Conservation (phyloP, 1,140 invertebrate species). For the Berghia stephanieae region DNA sequence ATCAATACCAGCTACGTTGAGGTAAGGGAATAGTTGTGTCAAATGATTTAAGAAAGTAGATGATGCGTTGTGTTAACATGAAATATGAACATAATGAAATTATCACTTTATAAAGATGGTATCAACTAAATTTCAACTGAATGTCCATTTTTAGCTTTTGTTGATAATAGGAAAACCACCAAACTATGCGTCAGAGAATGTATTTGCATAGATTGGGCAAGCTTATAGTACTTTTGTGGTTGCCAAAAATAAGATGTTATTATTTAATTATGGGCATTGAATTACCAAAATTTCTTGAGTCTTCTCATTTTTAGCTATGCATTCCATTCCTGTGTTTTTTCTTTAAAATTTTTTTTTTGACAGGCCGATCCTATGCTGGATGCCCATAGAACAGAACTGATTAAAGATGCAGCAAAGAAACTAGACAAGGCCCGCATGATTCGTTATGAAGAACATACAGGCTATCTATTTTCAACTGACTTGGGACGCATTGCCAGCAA, state of each 20-base stretch:
- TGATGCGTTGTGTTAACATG: too few species aligned
- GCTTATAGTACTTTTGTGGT: too few species aligned
- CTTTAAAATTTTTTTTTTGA: constrained; percentile 33
- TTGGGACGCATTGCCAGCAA: constrained; percentile 95
- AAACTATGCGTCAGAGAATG: too few species aligned
- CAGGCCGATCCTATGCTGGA: constrained; percentile 83
- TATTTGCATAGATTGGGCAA: too few species aligned
- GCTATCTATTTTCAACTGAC: constrained; percentile 83
- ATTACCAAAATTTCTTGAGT: neutral
- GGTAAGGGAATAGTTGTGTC: too few species aligned
- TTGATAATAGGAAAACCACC: too few species aligned
- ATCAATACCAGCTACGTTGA: constrained; percentile 76
- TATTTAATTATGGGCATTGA: neutral
- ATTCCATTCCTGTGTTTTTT: neutral
- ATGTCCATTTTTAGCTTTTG: too few species aligned
- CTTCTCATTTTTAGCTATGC: neutral
- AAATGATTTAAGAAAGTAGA: too few species aligned
- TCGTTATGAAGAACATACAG: constrained; percentile 84
- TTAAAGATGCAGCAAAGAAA: constrained; percentile 81
- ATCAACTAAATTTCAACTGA: too few species aligned
- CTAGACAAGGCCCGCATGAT: constrained; percentile 96
- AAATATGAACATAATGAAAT: too few species aligned
- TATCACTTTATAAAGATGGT: too few species aligned
- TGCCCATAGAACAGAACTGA: constrained; percentile 78
- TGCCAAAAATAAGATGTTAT: too few species aligned